Percentiles rank a stretch among this genome's conserved stretches.
Conservation (phyloP, 2,888 invertebrate species). For the Synanthedon formicaeformis region DNA sequence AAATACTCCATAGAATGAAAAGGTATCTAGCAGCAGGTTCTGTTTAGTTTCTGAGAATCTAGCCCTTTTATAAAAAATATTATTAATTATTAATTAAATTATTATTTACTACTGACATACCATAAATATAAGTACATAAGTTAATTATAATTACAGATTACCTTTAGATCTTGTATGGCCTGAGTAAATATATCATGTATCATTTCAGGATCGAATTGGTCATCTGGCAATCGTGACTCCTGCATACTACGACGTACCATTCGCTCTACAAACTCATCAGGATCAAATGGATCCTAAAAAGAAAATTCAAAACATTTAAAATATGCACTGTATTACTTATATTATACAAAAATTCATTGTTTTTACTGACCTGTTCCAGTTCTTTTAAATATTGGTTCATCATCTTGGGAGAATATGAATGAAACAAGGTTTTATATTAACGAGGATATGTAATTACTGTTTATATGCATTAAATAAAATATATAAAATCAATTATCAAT, state of each 20-base stretch:
- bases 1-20: no score
- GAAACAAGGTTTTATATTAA: background rate
- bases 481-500: no score
- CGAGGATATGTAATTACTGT: no score
- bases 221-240: constrained; percentile 75
- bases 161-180: constrained; percentile 85
- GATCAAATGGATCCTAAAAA: constrained; percentile 92
- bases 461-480: no score
- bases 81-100: no score
- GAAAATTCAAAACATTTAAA: background rate
- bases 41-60: no score
- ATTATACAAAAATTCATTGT: background rate
- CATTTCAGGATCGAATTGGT: constrained; percentile 83
- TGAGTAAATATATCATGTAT: constrained; percentile 93
- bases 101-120: no score
- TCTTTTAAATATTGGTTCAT: constrained; percentile 90
- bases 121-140: no score
- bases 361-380: constrained; percentile 77
- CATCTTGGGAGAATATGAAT: constrained; percentile 68
- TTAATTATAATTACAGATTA: constrained; percentile 5
- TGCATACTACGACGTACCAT: constrained; percentile 94
- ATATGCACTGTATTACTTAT: background rate
- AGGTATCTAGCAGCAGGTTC: no score
- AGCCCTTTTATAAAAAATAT: no score
- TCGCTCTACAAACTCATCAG: constrained; percentile 97